Percentiles rank a stretch among this genome's conserved stretches.
These are phyloP conservation scores for Petrocephalus sullivani DNA, from an alignment of 2,797 vertebrate genomes.

Conservation along the genomic window DNA sequence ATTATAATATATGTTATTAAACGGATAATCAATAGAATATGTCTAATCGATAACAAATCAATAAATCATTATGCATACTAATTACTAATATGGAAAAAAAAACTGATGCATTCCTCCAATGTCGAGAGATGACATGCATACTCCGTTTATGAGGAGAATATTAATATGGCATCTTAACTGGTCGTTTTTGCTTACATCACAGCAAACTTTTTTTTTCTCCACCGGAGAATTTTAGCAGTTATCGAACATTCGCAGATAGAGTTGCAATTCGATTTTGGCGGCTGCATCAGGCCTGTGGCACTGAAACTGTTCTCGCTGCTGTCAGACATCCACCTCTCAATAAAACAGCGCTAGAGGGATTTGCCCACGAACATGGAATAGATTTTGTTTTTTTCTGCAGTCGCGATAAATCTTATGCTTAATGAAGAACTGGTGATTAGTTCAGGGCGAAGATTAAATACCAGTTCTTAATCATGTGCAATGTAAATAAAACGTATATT, in stretches of 20 bases:
- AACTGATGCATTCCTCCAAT: neutral
- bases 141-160: neutral
- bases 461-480: neutral
- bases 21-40: neutral
- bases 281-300: neutral
- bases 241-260: neutral
- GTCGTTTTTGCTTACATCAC: neutral
- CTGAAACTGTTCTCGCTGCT: constrained; percentile 6
- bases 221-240: neutral
- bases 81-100: constrained; percentile 9
- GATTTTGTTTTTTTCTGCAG: neutral
- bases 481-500: neutral
- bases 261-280: neutral
- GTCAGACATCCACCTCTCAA: constrained; percentile 13
- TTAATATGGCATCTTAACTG: neutral
- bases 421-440: neutral
- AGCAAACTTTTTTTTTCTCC: neutral
- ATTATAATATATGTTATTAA: neutral
- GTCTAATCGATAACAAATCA: neutral
- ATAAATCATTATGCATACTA: neutral
- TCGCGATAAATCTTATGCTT: constrained; percentile 1
- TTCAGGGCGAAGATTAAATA: constrained; percentile 2
- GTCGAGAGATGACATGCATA: neutral
- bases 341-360: neutral
- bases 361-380: neutral